Evolutionary conservation across 1,140 invertebrate genomes (phyloP), one percentile per base, ranked within the genome.

Genomic region (Apolygus lucorum): DNA sequence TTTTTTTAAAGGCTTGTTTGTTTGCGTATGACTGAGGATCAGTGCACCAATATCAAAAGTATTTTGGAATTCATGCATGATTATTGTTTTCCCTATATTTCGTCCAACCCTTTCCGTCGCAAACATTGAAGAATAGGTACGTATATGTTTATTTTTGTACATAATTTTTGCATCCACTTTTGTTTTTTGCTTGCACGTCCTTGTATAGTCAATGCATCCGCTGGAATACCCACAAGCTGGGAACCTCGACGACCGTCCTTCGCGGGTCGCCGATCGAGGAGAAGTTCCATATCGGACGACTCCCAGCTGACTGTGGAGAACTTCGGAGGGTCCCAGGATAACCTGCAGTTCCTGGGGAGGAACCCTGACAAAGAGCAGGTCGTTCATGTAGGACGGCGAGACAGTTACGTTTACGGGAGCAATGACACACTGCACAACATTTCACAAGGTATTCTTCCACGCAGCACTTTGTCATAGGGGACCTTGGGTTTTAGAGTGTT

Each of bases 301-400:
- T 93, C 91, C 28, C 81, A 93, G 78, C 79, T 95, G 70, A 94
- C 92, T 0, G 89, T 94, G 29, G 92, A 95, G 81, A 94, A 95
- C 79, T 93, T 95, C 80, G 92, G 92, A 27, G 92, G 69, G 66
- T 81, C 75, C 34, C 79, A 86, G 79, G 87, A 83, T 76, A 87
- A 86, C 75, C 79, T 84, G 75, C 86, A 82, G 77, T 83, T 84
- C 74, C 83, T 83, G 73, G 84, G 82, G 49, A 82, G 82, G 74
- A 88, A 93, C 82, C 89, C 90, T 0, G 90, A 91, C 78, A 93
- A 93, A 78, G 88, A 87, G 72, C 78, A 86, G 1, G 85, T 82
- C 8, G 80, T 82, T 25, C 84, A 86, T 25, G 21, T 21, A 21
- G 67, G 27, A 62, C 66, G 49, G 67, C 66, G 26, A 71, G 70